Conservation (phyloP, 1,140 invertebrate species). For the Leptoteleia sp. region DNA sequence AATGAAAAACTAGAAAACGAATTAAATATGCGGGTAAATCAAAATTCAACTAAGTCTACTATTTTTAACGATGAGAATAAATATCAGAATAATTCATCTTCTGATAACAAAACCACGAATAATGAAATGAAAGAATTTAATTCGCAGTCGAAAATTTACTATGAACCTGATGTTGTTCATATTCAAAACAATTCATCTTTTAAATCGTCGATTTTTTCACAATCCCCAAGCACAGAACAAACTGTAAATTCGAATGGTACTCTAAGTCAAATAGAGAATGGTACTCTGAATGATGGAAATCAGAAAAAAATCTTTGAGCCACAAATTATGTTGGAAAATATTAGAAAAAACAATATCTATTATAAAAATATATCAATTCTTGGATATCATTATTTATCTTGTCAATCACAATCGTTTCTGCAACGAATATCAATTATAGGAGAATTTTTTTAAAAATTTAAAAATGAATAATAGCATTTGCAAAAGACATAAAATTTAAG, state of each 20-base stretch:
- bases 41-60: constrained; percentile 14
- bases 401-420: constrained; percentile 86
- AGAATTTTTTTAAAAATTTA: constrained; percentile 82
- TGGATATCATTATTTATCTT: constrained; percentile 84
- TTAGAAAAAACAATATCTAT: constrained; percentile 83
- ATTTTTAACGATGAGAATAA: constrained; percentile 38
- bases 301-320: constrained; percentile 82
- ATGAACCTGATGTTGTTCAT: constrained; percentile 73
- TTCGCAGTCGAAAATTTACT: constrained; percentile 52
- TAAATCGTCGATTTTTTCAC: constrained; percentile 44
- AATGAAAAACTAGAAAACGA: constrained; percentile 8
- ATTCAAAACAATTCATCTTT: constrained; percentile 70
- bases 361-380: constrained; percentile 79
- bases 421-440: constrained; percentile 87
- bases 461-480: constrained; percentile 15
- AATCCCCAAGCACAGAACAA: constrained; percentile 48
- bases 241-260: constrained; percentile 40
- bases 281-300: constrained; percentile 51
- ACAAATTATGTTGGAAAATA: constrained; percentile 83
- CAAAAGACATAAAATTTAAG: no score
- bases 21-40: not conserved
- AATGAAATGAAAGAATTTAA: constrained; percentile 39
- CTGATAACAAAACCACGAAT: constrained; percentile 20
- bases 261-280: constrained; percentile 19
- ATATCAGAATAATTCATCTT: constrained; percentile 9